These are phyloP conservation scores for Epinephelus coioides DNA, from an alignment of 2,797 vertebrate genomes.

Conservation along the genomic window DNA sequence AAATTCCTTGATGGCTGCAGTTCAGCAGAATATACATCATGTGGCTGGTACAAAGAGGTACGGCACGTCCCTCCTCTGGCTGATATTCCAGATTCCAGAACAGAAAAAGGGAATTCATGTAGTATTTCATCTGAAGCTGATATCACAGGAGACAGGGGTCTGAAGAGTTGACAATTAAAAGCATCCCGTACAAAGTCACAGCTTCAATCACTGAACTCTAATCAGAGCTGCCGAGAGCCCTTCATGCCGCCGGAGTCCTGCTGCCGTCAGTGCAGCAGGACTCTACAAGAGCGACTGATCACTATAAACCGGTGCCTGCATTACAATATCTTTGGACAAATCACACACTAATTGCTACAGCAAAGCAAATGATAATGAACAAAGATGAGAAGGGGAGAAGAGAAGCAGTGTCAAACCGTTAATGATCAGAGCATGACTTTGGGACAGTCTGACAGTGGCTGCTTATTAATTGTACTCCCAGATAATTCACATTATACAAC, in stretches of 20 bases:
- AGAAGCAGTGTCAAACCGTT: conserved; percentile 42
- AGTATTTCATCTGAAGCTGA: conserved; percentile 43
- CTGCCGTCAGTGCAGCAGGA: conserved; percentile 20
- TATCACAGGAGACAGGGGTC: conserved; percentile 37
- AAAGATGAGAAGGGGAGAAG: conserved; percentile 31
- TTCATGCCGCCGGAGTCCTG: conserved; percentile 35
- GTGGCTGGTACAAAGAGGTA: neutral
- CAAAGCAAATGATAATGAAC: conserved; percentile 40
- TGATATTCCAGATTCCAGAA: neutral
- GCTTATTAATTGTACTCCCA: conserved; percentile 42
- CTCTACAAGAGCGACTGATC: conserved; percentile 37
- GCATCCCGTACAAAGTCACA: conserved; percentile 51
- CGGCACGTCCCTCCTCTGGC: neutral
- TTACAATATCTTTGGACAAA: conserved; percentile 61
- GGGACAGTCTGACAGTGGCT: conserved; percentile 28
- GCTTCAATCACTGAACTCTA: conserved; percentile 46
- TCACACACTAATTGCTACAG: conserved; percentile 55
- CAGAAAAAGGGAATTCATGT: neutral
- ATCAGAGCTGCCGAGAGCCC: conserved; percentile 55
- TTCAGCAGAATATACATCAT: too few relatives aligned
- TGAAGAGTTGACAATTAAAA: conserved; percentile 65
- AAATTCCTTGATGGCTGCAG: neutral
- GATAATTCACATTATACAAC: neutral
- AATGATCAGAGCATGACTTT: conserved; percentile 57
- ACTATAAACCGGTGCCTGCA: conserved; percentile 5